A percentile compares a stretch with the other conserved stretches of the same genome.
Evolutionary conservation across 2,797 vertebrate genomes (phyloP).

Genomic region (Nyctibius grandis): DNA sequence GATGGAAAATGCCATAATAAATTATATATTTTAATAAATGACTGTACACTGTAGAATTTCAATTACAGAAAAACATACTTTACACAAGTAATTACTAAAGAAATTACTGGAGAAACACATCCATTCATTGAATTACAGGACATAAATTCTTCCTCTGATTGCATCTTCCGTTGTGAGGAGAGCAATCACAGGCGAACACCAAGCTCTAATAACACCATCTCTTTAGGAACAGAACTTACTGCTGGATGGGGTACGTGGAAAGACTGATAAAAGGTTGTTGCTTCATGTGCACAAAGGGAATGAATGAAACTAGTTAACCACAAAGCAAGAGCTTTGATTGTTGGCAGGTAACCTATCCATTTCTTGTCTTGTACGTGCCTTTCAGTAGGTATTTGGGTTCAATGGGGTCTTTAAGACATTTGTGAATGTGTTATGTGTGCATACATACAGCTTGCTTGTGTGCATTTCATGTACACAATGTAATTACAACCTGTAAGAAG

Average conservation of each 20-base stretch:
- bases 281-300: neutral
- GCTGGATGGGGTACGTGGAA: neutral
- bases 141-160: constrained; percentile 62
- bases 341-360: neutral
- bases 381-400: neutral
- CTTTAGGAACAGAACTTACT: neutral
- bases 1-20: constrained; percentile 48
- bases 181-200: constrained; percentile 46
- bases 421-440: neutral
- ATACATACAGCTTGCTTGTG: neutral
- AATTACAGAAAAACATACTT: constrained; percentile 67
- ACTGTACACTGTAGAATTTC: constrained; percentile 40
- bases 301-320: neutral
- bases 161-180: constrained; percentile 47
- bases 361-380: fast-evolving
- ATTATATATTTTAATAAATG: constrained; percentile 65
- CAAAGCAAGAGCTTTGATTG: neutral
- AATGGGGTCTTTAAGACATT: neutral
- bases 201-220: constrained; percentile 35
- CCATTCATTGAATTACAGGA: constrained; percentile 62
- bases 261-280: neutral
- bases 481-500: too few species aligned
- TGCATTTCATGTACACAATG: neutral
- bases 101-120: constrained; percentile 59
- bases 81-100: constrained; percentile 62